Evolutionary conservation across 2,888 invertebrate species (phyloP).

Genomic region (Euplagia quadripunctaria): DNA sequence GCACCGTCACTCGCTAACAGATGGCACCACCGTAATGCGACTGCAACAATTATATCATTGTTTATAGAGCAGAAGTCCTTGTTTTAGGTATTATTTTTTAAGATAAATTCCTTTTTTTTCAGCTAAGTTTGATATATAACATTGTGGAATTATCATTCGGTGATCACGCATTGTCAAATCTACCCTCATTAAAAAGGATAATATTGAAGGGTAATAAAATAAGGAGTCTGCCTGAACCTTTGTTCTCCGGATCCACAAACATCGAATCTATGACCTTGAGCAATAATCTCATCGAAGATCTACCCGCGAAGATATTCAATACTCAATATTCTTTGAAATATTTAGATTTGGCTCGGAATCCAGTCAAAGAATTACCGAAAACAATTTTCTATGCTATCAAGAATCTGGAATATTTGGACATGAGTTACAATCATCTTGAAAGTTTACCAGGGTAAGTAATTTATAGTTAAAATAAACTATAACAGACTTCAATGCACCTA

Average conservation of each 20-base stretch:
- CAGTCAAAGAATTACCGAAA: constrained; percentile 12
- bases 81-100: no score
- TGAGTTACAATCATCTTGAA: constrained; percentile 34
- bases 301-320: constrained; percentile 22
- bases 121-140: constrained; percentile 28
- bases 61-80: no score
- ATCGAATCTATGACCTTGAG: constrained; percentile 17
- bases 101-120: constrained; percentile 20
- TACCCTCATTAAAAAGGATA: constrained; percentile 32
- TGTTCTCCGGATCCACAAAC: constrained; percentile 21
- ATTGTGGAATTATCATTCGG: constrained; percentile 8
- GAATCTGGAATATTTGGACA: constrained; percentile 23
- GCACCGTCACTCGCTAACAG: no score
- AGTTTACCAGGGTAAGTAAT: constrained; percentile 44
- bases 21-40: no score
- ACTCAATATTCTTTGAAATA: constrained; percentile 20
- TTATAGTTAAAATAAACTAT: neutral
- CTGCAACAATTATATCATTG: no score
- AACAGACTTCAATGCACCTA: no score
- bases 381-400: constrained; percentile 20
- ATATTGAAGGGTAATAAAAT: neutral
- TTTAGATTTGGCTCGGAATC: constrained; percentile 46
- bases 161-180: constrained; percentile 13
- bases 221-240: constrained; percentile 14
- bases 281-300: constrained; percentile 23